Evolutionary conservation across 2,888 invertebrate species (phyloP).

Genomic region (Stomorhina lunata): DNA sequence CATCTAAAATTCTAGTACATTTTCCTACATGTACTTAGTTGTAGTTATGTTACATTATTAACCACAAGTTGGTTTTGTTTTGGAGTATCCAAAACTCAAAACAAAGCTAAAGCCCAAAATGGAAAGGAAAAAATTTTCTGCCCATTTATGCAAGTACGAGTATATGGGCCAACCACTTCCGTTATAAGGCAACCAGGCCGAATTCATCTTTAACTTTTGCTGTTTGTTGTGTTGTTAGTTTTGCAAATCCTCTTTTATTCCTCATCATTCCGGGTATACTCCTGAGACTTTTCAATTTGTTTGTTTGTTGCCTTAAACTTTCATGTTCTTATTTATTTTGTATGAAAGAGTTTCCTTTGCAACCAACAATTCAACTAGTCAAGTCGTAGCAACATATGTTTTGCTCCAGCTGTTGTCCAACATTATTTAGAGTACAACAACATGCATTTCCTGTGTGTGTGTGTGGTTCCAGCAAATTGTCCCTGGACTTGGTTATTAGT

Average conservation of each 20-base stretch:
- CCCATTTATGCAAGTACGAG: background rate
- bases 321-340: background rate
- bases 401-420: background rate
- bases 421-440: constrained; percentile 13
- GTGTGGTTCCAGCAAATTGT: constrained; percentile 35
- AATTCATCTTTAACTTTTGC: constrained; percentile 8
- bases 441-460: constrained; percentile 56
- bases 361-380: background rate
- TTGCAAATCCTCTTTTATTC: background rate
- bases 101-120: background rate
- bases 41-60: constrained; percentile 31
- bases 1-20: background rate
- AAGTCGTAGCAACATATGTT: constrained; percentile 35
- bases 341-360: constrained; percentile 1
- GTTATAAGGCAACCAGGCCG: background rate
- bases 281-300: constrained; percentile 33
- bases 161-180: constrained; percentile 7
- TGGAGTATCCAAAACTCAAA: background rate
- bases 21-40: background rate
- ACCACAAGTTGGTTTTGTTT: constrained; percentile 31
- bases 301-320: constrained; percentile 24
- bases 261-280: background rate
- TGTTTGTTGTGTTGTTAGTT: constrained; percentile 13
- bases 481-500: background rate
- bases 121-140: background rate